These are phyloP conservation scores for Drosophila bifasciata DNA, from an alignment of 1,140 invertebrate genomes.

Conservation along the genomic window DNA sequence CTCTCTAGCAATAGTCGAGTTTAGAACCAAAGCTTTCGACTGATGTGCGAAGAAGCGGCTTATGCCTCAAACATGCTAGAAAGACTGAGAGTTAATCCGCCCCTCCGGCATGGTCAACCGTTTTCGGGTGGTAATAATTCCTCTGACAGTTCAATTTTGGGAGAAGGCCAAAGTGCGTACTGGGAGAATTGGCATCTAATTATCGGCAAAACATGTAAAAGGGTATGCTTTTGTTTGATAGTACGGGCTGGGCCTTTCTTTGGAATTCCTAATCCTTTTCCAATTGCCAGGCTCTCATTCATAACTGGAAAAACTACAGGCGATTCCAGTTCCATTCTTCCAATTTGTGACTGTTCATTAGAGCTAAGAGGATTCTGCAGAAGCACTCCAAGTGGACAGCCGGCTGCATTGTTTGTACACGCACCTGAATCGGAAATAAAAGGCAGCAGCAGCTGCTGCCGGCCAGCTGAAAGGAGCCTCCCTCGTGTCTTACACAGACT, in stretches of 20 bases:
- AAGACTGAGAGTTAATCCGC: slow-evolving; percentile 5
- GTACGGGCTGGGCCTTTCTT: neutral
- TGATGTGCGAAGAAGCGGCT: neutral
- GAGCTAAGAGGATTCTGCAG: neutral
- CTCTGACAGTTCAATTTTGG: slow-evolving; percentile 53
- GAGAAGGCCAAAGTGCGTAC: slow-evolving; percentile 15
- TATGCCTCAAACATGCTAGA: slow-evolving; percentile 29
- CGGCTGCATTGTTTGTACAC: neutral
- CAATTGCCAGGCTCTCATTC: slow-evolving; percentile 1
- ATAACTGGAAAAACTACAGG: neutral
- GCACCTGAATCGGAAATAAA: slow-evolving; percentile 42
- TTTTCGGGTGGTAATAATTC: slow-evolving; percentile 26
- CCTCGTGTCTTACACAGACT: slow-evolving; percentile 25
- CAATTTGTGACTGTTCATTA: neutral
- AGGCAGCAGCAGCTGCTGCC: no score
- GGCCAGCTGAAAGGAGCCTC: slow-evolving; percentile 4
- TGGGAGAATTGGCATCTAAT: slow-evolving; percentile 43
- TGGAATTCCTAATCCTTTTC: slow-evolving; percentile 2
- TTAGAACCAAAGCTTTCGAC: slow-evolving; percentile 54
- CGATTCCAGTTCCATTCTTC: no score
- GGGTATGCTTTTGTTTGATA: no score
- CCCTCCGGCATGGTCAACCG: slow-evolving; percentile 28
- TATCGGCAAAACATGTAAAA: no score
- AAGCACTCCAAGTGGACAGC: slow-evolving; percentile 13
- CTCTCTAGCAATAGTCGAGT: slow-evolving; percentile 20